Conservation (phyloP, 2,113 vertebrate species). For the Oryzias woworae region DNA sequence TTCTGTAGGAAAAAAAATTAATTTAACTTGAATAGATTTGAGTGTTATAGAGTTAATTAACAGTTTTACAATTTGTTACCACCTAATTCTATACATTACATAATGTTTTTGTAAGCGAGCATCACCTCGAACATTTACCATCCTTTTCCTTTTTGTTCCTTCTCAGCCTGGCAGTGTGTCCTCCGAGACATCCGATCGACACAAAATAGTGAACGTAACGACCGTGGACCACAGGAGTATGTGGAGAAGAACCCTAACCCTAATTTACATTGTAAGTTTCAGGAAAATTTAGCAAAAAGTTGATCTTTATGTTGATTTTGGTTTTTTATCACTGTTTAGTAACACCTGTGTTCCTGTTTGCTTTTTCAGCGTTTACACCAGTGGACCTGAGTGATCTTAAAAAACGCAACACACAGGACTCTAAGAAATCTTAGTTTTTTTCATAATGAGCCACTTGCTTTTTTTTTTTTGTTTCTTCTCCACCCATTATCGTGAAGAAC, state of each 20-base stretch:
- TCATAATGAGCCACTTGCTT: slow-evolving; percentile 31
- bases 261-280: slow-evolving; percentile 89
- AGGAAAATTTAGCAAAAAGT: not conserved
- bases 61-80: too few relatives aligned
- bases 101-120: not conserved
- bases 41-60: too few relatives aligned
- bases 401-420: slow-evolving; percentile 86
- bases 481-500: slow-evolving; percentile 68
- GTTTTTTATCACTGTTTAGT: not conserved
- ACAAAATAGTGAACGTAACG: slow-evolving; percentile 86
- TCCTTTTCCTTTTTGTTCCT: slow-evolving; percentile 2
- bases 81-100: too few relatives aligned
- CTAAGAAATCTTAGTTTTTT: slow-evolving; percentile 87
- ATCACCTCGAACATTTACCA: not conserved
- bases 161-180: slow-evolving; percentile 93
- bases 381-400: slow-evolving; percentile 91
- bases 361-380: slow-evolving; percentile 86
- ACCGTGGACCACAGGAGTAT: slow-evolving; percentile 92
- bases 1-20: too few relatives aligned
- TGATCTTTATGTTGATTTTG: not conserved
- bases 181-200: slow-evolving; percentile 91
- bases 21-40: too few relatives aligned
- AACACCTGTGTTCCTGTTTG: slow-evolving; percentile 12
- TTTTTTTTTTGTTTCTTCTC: slow-evolving; percentile 28
- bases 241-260: slow-evolving; percentile 97